Evolutionary conservation across 2,888 invertebrate genomes (phyloP).

Genomic region (Eilema griseolum): DNA sequence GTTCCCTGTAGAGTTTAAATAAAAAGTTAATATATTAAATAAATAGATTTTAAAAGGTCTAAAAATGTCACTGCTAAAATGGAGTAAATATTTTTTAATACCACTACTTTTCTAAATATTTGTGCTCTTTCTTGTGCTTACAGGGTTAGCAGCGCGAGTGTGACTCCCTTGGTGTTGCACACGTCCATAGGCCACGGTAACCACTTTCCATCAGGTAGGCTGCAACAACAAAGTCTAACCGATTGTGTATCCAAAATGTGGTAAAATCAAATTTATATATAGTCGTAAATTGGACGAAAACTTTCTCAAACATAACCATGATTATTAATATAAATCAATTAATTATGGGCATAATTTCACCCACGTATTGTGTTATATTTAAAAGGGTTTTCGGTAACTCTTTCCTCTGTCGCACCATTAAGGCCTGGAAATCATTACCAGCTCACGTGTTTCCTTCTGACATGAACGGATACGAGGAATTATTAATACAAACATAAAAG

Average conservation of each 20-base stretch:
- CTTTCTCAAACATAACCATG: background rate
- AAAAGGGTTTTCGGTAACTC: no score
- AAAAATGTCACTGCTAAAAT: no score
- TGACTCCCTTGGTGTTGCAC: no score
- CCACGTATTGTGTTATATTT: background rate
- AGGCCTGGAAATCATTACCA: no score
- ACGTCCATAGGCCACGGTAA: no score
- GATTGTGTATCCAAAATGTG: background rate
- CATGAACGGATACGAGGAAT: background rate
- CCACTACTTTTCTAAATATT: background rate
- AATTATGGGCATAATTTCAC: background rate
- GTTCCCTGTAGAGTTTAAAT: slow-evolving; percentile 66
- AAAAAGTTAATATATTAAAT: background rate
- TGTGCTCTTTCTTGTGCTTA: no score
- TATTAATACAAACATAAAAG: slow-evolving; percentile 1
- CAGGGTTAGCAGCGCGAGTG: no score
- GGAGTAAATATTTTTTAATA: background rate
- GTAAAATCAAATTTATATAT: background rate
- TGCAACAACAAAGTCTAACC: background rate
- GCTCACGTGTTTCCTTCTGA: no score
- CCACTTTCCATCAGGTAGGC: no score
- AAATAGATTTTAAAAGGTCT: background rate
- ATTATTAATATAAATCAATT: background rate
- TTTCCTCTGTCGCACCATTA: no score
- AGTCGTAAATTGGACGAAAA: background rate